Evolutionary conservation across 2,113 vertebrate species (phyloP).

Genomic region (Bubalus kerabau): DNA sequence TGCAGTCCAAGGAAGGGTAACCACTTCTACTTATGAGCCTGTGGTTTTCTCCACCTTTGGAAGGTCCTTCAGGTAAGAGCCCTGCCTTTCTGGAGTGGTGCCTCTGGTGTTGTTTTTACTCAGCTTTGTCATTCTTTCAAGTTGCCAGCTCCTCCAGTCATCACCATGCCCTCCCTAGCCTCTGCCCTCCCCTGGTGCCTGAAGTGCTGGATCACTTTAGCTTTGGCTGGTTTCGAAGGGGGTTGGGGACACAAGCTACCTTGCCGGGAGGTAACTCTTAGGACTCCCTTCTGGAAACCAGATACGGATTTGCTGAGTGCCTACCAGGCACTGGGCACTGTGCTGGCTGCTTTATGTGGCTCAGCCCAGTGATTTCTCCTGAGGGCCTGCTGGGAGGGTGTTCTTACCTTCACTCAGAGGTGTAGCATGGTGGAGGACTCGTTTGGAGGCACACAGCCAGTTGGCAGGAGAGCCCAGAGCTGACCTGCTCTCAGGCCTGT

Average conservation of each 20-base stretch:
- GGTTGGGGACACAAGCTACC: not conserved
- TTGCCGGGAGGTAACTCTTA: not conserved
- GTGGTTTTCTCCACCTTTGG: not conserved
- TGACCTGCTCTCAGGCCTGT: not conserved
- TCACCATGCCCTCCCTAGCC: not conserved
- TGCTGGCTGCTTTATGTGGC: not conserved
- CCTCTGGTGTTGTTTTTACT: not conserved
- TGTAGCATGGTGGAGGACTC: not conserved
- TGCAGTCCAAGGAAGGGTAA: not conserved
- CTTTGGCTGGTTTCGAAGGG: not conserved
- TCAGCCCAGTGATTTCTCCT: not conserved
- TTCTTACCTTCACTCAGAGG: not conserved
- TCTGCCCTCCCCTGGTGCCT: not conserved
- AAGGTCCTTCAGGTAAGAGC: not conserved
- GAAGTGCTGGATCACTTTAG: not conserved
- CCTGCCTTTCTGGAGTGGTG: not conserved
- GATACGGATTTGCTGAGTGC: not conserved
- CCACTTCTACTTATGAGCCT: not conserved
- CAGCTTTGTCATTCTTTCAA: not conserved
- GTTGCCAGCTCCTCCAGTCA: not conserved
- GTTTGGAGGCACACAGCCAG: not conserved
- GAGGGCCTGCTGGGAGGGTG: not conserved
- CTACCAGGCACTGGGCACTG: rapidly evolving
- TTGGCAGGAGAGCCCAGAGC: not conserved
- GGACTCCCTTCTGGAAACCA: not conserved